Evolutionary conservation across 2,797 vertebrate genomes (phyloP).

Genomic region (Onychomys leucogaster): DNA sequence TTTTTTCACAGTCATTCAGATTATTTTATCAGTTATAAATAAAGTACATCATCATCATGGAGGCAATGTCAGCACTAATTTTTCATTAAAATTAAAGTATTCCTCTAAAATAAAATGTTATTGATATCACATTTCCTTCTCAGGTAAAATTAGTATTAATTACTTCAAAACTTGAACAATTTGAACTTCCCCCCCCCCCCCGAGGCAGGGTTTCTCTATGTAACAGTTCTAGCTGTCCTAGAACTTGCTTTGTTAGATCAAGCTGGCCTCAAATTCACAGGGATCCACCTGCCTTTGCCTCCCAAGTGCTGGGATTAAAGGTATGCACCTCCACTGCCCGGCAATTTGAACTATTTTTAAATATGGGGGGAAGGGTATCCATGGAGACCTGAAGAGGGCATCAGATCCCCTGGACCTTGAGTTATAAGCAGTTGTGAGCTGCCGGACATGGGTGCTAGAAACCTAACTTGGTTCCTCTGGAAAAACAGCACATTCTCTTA

Average conservation of each 20-base stretch:
- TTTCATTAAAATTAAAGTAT: slow-evolving; percentile 80
- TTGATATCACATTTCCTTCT: slow-evolving; percentile 91
- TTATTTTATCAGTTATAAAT: slow-evolving; percentile 72
- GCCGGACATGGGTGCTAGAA: not conserved
- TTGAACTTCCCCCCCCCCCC: too few relatives aligned
- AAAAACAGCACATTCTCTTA: not conserved
- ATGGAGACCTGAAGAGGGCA: not conserved
- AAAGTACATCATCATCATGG: slow-evolving; percentile 89
- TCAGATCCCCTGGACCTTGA: not conserved
- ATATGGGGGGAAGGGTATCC: not conserved
- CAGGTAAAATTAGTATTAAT: slow-evolving; percentile 95
- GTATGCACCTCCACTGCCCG: too few relatives aligned
- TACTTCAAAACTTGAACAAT: slow-evolving; percentile 92
- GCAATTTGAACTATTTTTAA: not conserved
- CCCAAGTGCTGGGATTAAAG: too few relatives aligned
- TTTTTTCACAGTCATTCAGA: slow-evolving; percentile 75
- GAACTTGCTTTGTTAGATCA: too few relatives aligned
- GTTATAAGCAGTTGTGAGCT: not conserved
- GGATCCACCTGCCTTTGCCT: too few relatives aligned
- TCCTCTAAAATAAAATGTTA: slow-evolving; percentile 81
- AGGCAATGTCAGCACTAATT: slow-evolving; percentile 90
- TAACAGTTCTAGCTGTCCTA: too few relatives aligned
- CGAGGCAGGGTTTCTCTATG: too few relatives aligned
- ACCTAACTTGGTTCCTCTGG: not conserved
- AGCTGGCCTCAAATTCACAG: too few relatives aligned